Percentiles rank a stretch among this genome's conserved stretches.
Evolutionary conservation across 2,113 vertebrate genomes (phyloP).

Genomic region (Oncorhynchus mykiss): DNA sequence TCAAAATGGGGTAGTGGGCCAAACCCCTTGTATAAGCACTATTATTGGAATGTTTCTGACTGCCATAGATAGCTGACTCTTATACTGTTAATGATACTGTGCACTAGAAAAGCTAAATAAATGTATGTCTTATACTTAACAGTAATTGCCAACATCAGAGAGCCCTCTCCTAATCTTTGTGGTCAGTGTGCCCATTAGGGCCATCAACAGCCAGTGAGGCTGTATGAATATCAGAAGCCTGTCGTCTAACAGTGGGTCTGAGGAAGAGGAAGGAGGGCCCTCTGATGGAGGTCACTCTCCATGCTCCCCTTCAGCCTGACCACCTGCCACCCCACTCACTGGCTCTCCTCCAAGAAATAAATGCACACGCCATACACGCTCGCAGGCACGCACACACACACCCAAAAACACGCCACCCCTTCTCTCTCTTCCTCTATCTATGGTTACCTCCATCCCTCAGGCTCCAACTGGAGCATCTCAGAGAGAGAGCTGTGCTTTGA

Average conservation of each 20-base stretch:
- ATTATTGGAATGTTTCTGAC: too few species aligned
- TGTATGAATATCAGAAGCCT: neutral
- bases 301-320: constrained; percentile 17
- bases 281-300: constrained; percentile 9
- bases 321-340: constrained; percentile 16
- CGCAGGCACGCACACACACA: constrained; percentile 5
- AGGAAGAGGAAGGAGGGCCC: constrained; percentile 22
- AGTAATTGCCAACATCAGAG: too few species aligned
- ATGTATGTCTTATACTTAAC: too few species aligned
- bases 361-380: constrained; percentile 28
- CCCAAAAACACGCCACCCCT: constrained; percentile 39
- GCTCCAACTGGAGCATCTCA: constrained; percentile 45
- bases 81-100: too few species aligned
- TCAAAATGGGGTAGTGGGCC: too few species aligned
- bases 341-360: neutral
- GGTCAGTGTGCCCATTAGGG: too few species aligned
- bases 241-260: constrained; percentile 18
- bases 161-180: too few species aligned
- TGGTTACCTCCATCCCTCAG: constrained; percentile 45
- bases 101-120: too few species aligned
- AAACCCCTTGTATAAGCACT: too few species aligned
- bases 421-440: constrained; percentile 33
- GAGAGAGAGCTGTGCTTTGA: neutral
- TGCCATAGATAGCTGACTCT: too few species aligned
- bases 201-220: constrained; percentile 5